These are phyloP conservation scores for Scophthalmus maximus DNA, from an alignment of 2,113 vertebrate genomes.

Conservation along the genomic window DNA sequence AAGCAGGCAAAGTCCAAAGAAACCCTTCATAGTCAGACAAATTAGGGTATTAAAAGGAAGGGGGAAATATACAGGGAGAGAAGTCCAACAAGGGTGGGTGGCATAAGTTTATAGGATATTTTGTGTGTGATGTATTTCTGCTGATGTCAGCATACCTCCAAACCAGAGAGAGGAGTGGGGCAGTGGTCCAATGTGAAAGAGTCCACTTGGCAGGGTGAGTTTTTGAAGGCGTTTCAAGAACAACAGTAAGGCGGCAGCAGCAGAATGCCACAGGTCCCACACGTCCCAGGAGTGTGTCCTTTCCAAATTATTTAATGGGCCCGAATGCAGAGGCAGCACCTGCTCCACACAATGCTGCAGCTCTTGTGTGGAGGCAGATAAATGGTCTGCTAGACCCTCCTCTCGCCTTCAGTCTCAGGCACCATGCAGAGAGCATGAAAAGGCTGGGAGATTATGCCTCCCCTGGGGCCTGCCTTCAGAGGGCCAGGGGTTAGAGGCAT, in stretches of 20 bases:
- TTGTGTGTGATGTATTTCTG: slow-evolving; percentile 66
- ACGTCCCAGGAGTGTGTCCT: slow-evolving; percentile 49
- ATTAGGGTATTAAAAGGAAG: slow-evolving; percentile 33
- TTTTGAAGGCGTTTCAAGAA: slow-evolving; percentile 61
- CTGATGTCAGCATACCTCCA: slow-evolving; percentile 73
- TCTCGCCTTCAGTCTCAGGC: slow-evolving; percentile 44
- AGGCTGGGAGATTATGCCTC: slow-evolving; percentile 63
- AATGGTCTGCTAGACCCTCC: slow-evolving; percentile 51
- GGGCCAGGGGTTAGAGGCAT: slow-evolving; percentile 46
- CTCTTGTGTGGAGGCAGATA: slow-evolving; percentile 53
- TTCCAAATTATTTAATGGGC: slow-evolving; percentile 51
- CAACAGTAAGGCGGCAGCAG: slow-evolving; percentile 52
- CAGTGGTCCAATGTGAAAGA: slow-evolving; percentile 52
- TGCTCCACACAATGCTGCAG: slow-evolving; percentile 62
- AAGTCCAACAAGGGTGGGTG: slow-evolving; percentile 52
- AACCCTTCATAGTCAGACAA: slow-evolving; percentile 44
- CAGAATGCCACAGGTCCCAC: slow-evolving; percentile 31
- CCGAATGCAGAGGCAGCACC: slow-evolving; percentile 52
- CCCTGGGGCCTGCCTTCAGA: slow-evolving; percentile 49
- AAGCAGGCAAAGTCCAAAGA: slow-evolving; percentile 59
- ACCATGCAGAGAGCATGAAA: slow-evolving; percentile 66
- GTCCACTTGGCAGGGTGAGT: slow-evolving; percentile 38
- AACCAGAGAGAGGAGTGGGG: slow-evolving; percentile 41
- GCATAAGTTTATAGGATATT: slow-evolving; percentile 52
- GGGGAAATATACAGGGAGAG: slow-evolving; percentile 32